Evolutionary conservation across 92 coral and sea anemone species (phyloP), one percentile per base, ranked within the genome.

Genomic region (Palythoa caribaeorum): DNA sequence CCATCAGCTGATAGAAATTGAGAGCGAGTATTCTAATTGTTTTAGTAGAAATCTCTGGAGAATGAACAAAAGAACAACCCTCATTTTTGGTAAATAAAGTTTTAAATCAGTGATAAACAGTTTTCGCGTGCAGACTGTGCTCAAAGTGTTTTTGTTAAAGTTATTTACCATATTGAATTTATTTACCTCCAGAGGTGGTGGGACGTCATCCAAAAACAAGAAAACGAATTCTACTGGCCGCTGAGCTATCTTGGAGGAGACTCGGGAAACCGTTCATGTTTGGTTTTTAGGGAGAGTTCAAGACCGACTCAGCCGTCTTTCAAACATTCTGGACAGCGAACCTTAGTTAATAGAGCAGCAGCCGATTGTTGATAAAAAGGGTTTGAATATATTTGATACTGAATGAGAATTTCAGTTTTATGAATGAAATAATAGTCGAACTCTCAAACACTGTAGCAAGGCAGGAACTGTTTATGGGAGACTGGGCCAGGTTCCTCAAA

Each of bases 121-220:
- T 28, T 28, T 28, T 28, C 28, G 28, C 28, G 28, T 28, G 28
- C 28, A 28, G 28, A 28, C 28, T 28, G 28, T 44, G 50, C 7
- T 44, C 50, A 8, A 44, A 5, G 7, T 44, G 2, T 44, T 73
- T 14, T 38, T 73, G 48, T 73, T 12, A 4, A 16, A 0, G 62
- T 21, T 50, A 39, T 48, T 17, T 40, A 12, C 11, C 20, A 3
- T 21, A 4, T 14, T 19, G 14, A 39, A 9, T 47, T 44, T 54
- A 5, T 53, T 17, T 77, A 3, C 13, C 53, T 54, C 53, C 48
- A 81, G 86, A 51, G 21, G 62, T 1, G 66, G 55, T 39, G 73
- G 86, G n/a, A 14, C 86, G 48, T 5, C 86, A 16, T 81, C 86
- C 13, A 81, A 66, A 70, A 81, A 21, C 59, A 81, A 81, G 62